Evolutionary conservation across 2,888 invertebrate species (phyloP).

Genomic region (Lasioglossum morio): DNA sequence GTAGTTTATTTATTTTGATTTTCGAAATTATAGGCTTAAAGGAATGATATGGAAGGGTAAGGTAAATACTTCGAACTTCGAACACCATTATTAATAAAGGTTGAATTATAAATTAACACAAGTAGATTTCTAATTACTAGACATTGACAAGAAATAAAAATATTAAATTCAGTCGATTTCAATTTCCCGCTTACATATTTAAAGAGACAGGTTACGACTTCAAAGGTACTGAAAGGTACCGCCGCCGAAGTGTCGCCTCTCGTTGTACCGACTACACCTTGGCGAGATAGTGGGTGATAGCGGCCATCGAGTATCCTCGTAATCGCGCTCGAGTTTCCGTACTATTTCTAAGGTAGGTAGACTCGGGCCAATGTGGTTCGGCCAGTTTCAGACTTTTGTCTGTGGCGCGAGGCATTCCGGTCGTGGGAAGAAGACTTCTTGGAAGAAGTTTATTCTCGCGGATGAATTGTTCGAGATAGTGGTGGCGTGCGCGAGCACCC

Average conservation of each 20-base stretch:
- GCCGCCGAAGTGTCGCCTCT: neutral
- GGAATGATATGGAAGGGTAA: too few species aligned
- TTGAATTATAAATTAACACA: neutral
- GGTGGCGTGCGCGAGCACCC: constrained; percentile 72
- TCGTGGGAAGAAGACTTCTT: constrained; percentile 56
- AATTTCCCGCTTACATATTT: too few species aligned
- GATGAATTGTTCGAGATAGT: constrained; percentile 69
- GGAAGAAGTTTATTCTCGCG: constrained; percentile 63
- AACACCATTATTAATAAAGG: too few species aligned
- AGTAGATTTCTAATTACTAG: too few species aligned
- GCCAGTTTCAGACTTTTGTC: constrained; percentile 74
- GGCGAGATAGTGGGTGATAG: constrained; percentile 2
- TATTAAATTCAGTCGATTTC: too few species aligned
- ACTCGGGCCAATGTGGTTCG: constrained; percentile 53
- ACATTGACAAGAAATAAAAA: too few species aligned
- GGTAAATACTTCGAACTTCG: too few species aligned
- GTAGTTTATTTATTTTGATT: too few species aligned
- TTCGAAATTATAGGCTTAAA: too few species aligned
- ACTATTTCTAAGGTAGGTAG: constrained; percentile 33
- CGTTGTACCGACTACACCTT: neutral
- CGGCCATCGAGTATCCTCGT: neutral
- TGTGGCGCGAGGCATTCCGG: constrained; percentile 67
- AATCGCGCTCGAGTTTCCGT: constrained; percentile 32
- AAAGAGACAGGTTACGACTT: neutral
- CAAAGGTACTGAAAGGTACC: too few species aligned